Evolutionary conservation across 2,113 vertebrate species (phyloP).

Genomic region (Raphicerus campestris): DNA sequence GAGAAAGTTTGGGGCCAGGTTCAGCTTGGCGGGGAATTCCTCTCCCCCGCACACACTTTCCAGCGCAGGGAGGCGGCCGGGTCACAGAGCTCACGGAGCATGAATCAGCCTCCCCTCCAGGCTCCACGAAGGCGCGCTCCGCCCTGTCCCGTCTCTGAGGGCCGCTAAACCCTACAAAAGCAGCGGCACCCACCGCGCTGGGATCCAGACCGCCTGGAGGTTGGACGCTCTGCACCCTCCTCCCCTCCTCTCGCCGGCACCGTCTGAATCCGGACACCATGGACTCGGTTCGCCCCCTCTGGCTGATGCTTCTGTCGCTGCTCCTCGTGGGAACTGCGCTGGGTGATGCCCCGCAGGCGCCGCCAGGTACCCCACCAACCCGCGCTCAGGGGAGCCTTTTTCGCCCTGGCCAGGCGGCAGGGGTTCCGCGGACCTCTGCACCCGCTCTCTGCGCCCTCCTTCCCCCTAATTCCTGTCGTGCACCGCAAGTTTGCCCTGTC

Average conservation of each 20-base stretch:
- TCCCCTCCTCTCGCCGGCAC: fast-evolving
- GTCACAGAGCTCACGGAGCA: not conserved
- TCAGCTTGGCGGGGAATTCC: slow-evolving; percentile 30
- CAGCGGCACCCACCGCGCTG: not conserved
- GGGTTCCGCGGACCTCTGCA: not conserved
- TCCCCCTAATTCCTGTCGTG: not conserved
- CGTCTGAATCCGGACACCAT: not conserved
- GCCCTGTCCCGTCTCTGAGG: slow-evolving; percentile 5
- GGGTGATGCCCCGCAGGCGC: fast-evolving
- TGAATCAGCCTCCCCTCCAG: slow-evolving; percentile 19
- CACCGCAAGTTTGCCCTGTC: not conserved
- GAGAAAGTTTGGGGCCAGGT: not conserved
- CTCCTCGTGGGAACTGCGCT: not conserved
- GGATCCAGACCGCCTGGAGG: not conserved
- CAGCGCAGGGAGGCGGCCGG: not conserved
- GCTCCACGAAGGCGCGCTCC: not conserved
- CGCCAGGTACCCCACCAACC: slow-evolving; percentile 11
- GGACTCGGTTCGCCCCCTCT: not conserved
- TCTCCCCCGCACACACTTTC: not conserved
- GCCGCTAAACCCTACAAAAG: not conserved
- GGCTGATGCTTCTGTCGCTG: not conserved
- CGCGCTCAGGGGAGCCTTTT: fast-evolving
- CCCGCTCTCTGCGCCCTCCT: not conserved
- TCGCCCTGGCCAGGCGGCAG: not conserved
- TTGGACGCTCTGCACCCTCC: not conserved